Percentiles rank a stretch among this genome's conserved stretches.
Evolutionary conservation across 1,140 invertebrate genomes (phyloP).

Genomic region (Drosophila athabasca): DNA sequence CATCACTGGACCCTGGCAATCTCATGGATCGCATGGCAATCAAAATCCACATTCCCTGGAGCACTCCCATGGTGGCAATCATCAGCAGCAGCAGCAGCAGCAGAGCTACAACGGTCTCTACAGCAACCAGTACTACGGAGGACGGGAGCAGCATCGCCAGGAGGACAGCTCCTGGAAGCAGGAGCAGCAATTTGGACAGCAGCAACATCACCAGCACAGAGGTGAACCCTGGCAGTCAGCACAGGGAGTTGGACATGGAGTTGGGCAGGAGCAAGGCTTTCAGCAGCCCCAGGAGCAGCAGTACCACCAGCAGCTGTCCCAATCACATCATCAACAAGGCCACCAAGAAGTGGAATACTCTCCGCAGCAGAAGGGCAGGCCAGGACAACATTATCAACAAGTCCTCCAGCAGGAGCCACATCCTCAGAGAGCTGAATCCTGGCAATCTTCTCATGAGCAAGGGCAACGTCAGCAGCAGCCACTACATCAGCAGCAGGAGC

Average conservation of each 20-base stretch:
- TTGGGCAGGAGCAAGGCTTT: background rate
- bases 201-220: constrained; percentile 2
- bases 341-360: background rate
- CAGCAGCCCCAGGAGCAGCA: background rate
- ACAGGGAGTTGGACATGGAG: too few relatives aligned
- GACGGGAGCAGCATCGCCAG: constrained; percentile 19
- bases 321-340: background rate
- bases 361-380: too few relatives aligned
- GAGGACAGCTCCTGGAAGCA: constrained; percentile 15
- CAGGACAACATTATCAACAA: too few relatives aligned
- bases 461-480: constrained; percentile 7
- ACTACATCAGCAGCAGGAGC: constrained; percentile 7
- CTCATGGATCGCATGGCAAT: constrained; percentile 1
- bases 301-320: background rate
- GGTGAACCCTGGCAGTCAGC: constrained; percentile 1
- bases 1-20: too few relatives aligned
- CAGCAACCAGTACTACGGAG: constrained; percentile 40
- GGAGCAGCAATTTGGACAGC: background rate
- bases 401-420: constrained; percentile 4
- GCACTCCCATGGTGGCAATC: background rate
- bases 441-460: constrained; percentile 12
- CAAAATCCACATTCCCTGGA: constrained; percentile 17
- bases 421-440: background rate
- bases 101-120: constrained; percentile 44
- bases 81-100: constrained; percentile 18